These are phyloP conservation scores for Macrocentrus cingulum DNA, from an alignment of 1,140 invertebrate species.

Conservation along the genomic window DNA sequence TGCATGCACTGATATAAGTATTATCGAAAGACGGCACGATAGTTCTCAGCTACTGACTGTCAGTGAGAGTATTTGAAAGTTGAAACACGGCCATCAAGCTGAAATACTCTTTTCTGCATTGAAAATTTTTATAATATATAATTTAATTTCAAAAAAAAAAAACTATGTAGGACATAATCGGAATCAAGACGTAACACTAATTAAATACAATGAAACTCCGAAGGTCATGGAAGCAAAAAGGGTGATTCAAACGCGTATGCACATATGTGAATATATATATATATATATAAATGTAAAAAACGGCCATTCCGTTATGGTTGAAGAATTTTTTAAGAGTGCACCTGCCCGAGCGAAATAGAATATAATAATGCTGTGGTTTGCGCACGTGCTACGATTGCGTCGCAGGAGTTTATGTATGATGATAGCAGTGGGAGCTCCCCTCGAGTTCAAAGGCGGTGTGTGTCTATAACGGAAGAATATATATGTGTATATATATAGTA, in stretches of 20 bases:
- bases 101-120: too few species aligned
- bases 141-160: too few species aligned
- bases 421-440: conserved; percentile 2
- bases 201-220: too few species aligned
- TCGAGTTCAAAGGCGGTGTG: conserved; percentile 14
- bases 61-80: too few species aligned
- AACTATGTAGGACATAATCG: too few species aligned
- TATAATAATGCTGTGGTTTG: conserved; percentile 17
- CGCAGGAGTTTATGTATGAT: conserved; percentile 17
- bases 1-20: too few species aligned
- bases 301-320: conserved; percentile 34
- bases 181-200: too few species aligned
- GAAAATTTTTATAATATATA: too few species aligned
- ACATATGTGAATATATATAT: not conserved
- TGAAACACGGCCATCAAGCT: too few species aligned
- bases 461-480: conserved; percentile 8
- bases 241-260: not conserved
- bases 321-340: conserved; percentile 36
- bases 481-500: not conserved
- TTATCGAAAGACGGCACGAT: too few species aligned
- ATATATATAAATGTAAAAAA: not conserved
- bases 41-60: too few species aligned
- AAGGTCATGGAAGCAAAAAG: not conserved
- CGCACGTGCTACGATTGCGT: conserved; percentile 29
- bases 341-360: conserved; percentile 39